Base-by-base conservation (phyloP, 2,888 invertebrate genomes). In the Mythimna ferrago region DNA sequence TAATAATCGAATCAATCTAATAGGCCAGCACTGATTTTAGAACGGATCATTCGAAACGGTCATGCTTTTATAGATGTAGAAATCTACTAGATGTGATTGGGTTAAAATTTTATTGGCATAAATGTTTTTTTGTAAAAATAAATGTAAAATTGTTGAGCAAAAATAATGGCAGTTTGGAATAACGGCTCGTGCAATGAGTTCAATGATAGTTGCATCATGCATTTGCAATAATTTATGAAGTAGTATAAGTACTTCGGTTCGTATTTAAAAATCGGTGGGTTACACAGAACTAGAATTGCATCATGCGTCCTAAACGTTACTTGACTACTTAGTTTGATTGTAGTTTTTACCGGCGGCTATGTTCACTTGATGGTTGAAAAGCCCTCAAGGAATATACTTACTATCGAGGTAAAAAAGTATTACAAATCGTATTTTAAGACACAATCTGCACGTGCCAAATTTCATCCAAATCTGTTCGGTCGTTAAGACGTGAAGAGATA, bases 1-100 rank as follows among this genome's bases (percentile, higher is more conserved):
- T 93, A 93, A 89, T 94, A 94, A 94, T 95, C 92, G 94, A 95
- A 95, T 95, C 92, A 92, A 92, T 91, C 89, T 94, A 95, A 96
- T 95, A 92, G 94, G 93, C 94, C 94, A 90, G 86, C 85, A 89
- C 94, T 87, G 94, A 96, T 95, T 93, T 92, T 92, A 92, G 93
- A 94, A 94, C 92, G 93, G 89, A 86, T 87, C 90, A 91, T 94
- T 95, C 89, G 92, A 85, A 87, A 92, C 91, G 93, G 88, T 90
- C 83, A 88, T 87, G 84, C 87, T 84, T 89, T 86, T 87, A 81
- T 77, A 68, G 89, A 89, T 87, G 54, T 89, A 83, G 85, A 86
- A 86, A 85, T 78, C 58, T 71, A 60, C 89, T 93, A 74, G 91
- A 93, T 85, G 76, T 85, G 90, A 80, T 86, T 80, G 77, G 68